Conservation (phyloP, 2,113 vertebrate genomes). For the Piprites chloris region DNA sequence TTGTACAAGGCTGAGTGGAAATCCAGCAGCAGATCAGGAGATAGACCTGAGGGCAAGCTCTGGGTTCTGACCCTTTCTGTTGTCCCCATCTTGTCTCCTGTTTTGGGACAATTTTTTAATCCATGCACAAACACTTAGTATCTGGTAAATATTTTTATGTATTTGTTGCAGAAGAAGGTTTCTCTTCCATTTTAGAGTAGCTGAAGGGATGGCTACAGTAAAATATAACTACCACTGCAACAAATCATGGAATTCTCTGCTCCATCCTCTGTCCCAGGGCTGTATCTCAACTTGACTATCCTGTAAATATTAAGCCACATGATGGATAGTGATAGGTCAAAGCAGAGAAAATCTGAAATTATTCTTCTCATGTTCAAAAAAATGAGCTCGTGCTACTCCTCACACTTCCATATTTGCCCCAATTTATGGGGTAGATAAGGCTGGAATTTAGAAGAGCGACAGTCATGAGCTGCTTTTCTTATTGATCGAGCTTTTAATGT, state of each 20-base stretch:
- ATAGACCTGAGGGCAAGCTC: background rate
- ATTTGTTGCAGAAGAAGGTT: background rate
- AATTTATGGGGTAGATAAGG: slow-evolving; percentile 16
- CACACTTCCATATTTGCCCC: background rate
- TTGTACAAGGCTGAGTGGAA: background rate
- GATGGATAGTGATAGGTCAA: background rate
- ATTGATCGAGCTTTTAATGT: slow-evolving; percentile 59
- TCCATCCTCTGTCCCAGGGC: background rate
- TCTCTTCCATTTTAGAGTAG: background rate
- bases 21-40: background rate
- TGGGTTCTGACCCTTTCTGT: background rate
- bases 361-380: background rate
- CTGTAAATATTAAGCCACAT: background rate
- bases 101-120: background rate
- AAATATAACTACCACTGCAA: background rate
- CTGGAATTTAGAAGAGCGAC: background rate
- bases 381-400: background rate
- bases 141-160: background rate
- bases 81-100: background rate
- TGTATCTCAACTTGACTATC: background rate
- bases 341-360: background rate
- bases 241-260: background rate
- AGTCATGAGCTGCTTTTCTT: background rate
- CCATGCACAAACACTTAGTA: background rate
- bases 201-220: background rate